Evolutionary conservation across 2,113 vertebrate genomes (phyloP).

Genomic region (Lepisosteus oculatus): DNA sequence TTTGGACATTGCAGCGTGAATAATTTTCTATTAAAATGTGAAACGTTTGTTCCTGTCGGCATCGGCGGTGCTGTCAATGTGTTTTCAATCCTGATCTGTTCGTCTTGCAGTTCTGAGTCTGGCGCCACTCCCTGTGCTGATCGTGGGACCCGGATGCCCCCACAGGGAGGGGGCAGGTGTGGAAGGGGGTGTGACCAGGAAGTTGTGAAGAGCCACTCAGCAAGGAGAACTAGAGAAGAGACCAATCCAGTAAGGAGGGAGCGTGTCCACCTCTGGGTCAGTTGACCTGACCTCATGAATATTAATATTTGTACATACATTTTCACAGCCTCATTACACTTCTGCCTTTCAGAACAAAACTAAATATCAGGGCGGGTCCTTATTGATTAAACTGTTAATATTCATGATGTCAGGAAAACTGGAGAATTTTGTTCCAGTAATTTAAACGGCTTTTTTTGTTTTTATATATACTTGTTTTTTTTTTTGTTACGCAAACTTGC

Average conservation of each 20-base stretch:
- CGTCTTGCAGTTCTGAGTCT: slow-evolving; percentile 62
- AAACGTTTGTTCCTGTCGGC: too few species aligned
- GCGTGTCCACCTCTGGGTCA: slow-evolving; percentile 38
- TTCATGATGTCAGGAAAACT: slow-evolving; percentile 53
- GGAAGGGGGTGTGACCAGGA: slow-evolving; percentile 28
- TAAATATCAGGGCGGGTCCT: slow-evolving; percentile 55
- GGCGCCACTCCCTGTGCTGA: slow-evolving; percentile 39
- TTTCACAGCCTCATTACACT: slow-evolving; percentile 36
- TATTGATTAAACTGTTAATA: slow-evolving; percentile 52
- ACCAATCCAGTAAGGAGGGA: slow-evolving; percentile 31
- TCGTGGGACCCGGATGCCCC: slow-evolving; percentile 28
- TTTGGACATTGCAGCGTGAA: too few species aligned
- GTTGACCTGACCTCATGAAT: slow-evolving; percentile 52
- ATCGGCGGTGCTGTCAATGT: too few species aligned
- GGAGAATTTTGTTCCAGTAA: slow-evolving; percentile 31
- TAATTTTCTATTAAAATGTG: too few species aligned
- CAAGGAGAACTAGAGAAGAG: slow-evolving; percentile 31
- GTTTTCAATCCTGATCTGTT: neutral
- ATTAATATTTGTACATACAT: slow-evolving; percentile 59
- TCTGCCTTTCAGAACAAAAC: slow-evolving; percentile 43
- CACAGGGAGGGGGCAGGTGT: slow-evolving; percentile 35
- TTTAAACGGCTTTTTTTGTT: slow-evolving; percentile 42
- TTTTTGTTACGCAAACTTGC: slow-evolving; percentile 43
- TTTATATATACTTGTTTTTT: slow-evolving; percentile 40
- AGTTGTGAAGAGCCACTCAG: slow-evolving; percentile 26